These are phyloP conservation scores for Lomographa bimaculata DNA, from an alignment of 2,888 invertebrate genomes.

Conservation along the genomic window DNA sequence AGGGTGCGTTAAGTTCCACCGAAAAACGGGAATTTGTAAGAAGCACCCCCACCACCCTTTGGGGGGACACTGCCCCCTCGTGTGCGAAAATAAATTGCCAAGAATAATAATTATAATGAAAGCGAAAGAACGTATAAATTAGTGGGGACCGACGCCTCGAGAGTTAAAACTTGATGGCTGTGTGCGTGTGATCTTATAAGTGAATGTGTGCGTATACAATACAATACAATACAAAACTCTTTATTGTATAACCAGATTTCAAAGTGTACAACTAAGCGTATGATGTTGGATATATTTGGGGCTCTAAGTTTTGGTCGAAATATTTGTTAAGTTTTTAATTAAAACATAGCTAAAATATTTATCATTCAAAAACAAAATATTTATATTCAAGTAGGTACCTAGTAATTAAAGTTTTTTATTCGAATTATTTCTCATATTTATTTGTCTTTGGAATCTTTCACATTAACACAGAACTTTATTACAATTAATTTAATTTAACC, in stretches of 20 bases:
- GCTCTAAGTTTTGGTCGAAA: neutral
- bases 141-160: constrained; percentile 74
- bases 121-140: constrained; percentile 84
- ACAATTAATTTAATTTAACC: no score
- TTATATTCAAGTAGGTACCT: no score
- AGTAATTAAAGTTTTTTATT: no score
- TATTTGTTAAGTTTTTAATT: neutral
- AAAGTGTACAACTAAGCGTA: no score
- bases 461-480: no score
- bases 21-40: constrained; percentile 84
- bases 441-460: no score
- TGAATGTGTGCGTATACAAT: constrained; percentile 30
- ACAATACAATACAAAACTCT: no score
- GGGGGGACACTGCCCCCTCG: constrained; percentile 74
- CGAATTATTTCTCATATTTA: no score
- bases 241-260: no score
- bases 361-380: no score
- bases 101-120: constrained; percentile 84
- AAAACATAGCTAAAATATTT: no score
- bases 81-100: constrained; percentile 84
- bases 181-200: constrained; percentile 47
- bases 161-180: constrained; percentile 56
- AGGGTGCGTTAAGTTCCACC: constrained; percentile 83
- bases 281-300: neutral
- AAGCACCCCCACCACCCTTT: constrained; percentile 59